Percentiles rank a stretch among this genome's conserved stretches.
phyloP scores from a whole-genome alignment of 2,888 invertebrate species.

The Dermolepida albohirtum region DNA sequence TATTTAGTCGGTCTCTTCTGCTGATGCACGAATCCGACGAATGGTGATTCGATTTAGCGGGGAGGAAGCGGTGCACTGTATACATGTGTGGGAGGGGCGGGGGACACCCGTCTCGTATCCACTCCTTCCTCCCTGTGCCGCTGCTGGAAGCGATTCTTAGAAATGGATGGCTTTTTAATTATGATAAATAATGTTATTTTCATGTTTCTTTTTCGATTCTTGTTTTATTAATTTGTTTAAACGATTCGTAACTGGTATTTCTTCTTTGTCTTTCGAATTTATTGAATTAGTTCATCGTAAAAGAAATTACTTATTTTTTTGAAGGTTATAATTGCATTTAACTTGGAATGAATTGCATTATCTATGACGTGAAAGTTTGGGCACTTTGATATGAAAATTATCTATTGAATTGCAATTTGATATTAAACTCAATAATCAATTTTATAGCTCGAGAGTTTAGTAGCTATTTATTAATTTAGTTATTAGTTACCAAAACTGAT shows the following conservation, averaged over 20 bases:
- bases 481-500: too few relatives aligned
- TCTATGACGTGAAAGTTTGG: too few relatives aligned
- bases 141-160: conserved; percentile 9
- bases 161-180: conserved; percentile 33
- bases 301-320: background rate
- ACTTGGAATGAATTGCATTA: too few relatives aligned
- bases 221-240: conserved; percentile 28
- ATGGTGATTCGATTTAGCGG: conserved; percentile 31
- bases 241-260: background rate
- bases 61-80: background rate
- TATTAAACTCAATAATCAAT: too few relatives aligned
- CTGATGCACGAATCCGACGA: conserved; percentile 37
- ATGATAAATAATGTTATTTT: conserved; percentile 35
- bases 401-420: too few relatives aligned
- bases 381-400: too few relatives aligned
- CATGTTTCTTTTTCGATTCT: conserved; percentile 18
- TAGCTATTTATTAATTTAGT: too few relatives aligned
- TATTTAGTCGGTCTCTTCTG: conserved; percentile 35
- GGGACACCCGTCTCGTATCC: conserved; percentile 12
- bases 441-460: too few relatives aligned
- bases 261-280: background rate
- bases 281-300: background rate
- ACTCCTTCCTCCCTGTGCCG: background rate
- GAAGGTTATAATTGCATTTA: too few relatives aligned
- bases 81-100: background rate